Percentiles rank a stretch among this genome's conserved stretches.
Evolutionary conservation across 2,888 invertebrate species (phyloP).

Genomic region (Gisinianus flammeolus): DNA sequence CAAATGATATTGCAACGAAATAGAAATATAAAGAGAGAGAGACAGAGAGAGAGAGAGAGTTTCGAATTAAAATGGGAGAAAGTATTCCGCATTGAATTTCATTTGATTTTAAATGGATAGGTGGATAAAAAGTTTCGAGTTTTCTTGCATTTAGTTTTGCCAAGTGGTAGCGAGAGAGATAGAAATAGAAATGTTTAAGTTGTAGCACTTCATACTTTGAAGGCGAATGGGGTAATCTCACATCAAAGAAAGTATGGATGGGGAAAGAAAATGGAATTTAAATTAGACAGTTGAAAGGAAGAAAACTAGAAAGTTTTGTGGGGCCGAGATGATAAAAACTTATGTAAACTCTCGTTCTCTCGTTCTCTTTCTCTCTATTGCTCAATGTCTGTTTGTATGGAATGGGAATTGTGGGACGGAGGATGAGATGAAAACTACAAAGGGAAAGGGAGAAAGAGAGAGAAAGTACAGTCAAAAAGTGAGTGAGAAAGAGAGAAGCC

Average conservation of each 20-base stretch:
- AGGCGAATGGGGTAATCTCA: neutral
- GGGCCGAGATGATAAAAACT: neutral
- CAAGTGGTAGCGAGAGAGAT: too few species aligned
- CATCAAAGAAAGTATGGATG: neutral
- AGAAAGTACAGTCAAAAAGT: neutral
- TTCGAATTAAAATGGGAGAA: neutral
- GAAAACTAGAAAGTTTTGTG: neutral
- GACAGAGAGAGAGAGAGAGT: neutral
- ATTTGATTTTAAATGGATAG: neutral
- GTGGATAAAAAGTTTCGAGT: neutral
- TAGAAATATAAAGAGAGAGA: too few species aligned
- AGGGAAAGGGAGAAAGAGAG: neutral
- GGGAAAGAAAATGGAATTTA: constrained; percentile 12
- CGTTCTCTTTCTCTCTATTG: neutral
- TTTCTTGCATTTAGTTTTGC: too few species aligned
- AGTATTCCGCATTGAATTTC: neutral
- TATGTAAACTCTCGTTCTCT: neutral
- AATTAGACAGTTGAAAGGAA: neutral
- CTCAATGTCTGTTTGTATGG: neutral
- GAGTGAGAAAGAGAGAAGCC: neutral
- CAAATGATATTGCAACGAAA: neutral
- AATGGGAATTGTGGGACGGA: neutral
- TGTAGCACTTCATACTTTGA: too few species aligned
- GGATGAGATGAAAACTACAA: neutral
- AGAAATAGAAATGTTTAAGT: too few species aligned